Evolutionary conservation across 64 coral and sea anemone genomes (phyloP).

Genomic region (Porites lutea): DNA sequence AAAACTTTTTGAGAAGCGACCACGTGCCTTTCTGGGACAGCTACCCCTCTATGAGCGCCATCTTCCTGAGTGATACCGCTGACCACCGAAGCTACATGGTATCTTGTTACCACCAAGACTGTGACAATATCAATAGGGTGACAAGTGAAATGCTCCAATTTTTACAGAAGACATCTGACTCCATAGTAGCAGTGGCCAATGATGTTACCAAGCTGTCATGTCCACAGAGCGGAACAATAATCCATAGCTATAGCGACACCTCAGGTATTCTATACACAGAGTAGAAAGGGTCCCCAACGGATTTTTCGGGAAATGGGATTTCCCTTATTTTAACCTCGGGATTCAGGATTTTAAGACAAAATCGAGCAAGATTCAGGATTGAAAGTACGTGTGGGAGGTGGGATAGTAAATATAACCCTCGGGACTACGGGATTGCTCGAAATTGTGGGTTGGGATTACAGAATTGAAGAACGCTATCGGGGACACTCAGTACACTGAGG

Average conservation of each 20-base stretch:
- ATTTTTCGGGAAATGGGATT: no score
- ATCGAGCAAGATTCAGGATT: no score
- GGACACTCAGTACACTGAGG: no score
- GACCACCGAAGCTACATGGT: constrained; percentile 54
- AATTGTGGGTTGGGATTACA: no score
- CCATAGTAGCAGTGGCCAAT: constrained; percentile 40
- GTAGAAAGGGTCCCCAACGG: no score
- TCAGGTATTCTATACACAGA: background rate
- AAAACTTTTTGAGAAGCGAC: constrained; percentile 60
- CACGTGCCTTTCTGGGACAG: constrained; percentile 38
- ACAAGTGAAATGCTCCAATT: constrained; percentile 56
- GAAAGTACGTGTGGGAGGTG: no score
- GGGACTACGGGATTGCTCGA: no score
- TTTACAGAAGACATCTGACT: constrained; percentile 72
- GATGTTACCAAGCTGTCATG: constrained; percentile 41
- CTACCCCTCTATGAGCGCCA: background rate
- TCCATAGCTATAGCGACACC: background rate
- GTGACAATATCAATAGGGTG: constrained; percentile 57
- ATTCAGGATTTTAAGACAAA: no score
- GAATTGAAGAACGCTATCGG: no score
- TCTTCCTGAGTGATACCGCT: constrained; percentile 67
- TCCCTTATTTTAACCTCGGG: no score
- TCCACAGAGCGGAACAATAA: background rate
- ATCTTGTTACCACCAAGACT: constrained; percentile 51
- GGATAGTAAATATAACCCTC: no score